A percentile compares a stretch with the other conserved stretches of the same genome.
Evolutionary conservation across 1,140 invertebrate genomes (phyloP).

Genomic region (Cotesia vestalis): DNA sequence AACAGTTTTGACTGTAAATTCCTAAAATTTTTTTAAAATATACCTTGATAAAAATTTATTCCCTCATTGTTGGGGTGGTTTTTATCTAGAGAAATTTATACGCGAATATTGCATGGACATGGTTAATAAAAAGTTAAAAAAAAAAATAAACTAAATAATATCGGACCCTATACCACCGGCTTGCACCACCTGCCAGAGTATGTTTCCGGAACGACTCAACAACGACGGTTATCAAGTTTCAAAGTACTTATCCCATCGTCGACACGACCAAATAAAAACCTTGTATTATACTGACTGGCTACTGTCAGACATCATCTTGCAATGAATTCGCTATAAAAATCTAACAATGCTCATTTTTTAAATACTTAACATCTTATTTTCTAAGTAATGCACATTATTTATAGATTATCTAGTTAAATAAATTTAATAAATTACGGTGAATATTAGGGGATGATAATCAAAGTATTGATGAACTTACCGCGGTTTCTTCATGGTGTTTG

Average conservation of each 20-base stretch:
- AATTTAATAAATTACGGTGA: background rate
- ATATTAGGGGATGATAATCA: background rate
- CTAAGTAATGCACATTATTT: no score
- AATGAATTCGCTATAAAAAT: no score
- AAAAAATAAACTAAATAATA: background rate
- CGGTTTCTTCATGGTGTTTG: slow-evolving; percentile 55
- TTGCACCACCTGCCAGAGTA: slow-evolving; percentile 31
- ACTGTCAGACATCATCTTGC: background rate
- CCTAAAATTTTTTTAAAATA: no score
- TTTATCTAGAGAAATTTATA: no score
- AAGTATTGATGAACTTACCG: slow-evolving; percentile 48
- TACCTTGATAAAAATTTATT: no score
- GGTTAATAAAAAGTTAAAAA: background rate
- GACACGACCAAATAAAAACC: slow-evolving; percentile 31
- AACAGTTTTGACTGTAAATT: no score
- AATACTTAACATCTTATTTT: no score
- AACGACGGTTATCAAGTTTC: slow-evolving; percentile 41
- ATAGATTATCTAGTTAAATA: background rate
- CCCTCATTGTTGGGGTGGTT: no score
- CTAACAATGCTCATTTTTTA: no score
- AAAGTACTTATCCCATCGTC: slow-evolving; percentile 38
- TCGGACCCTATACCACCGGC: slow-evolving; percentile 19
- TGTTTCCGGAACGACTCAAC: slow-evolving; percentile 34
- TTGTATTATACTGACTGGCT: slow-evolving; percentile 4
- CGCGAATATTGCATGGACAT: background rate